Evolutionary conservation across 2,797 vertebrate species (phyloP), one percentile per base, ranked within the genome.

Genomic region (Clarias fuscus): DNA sequence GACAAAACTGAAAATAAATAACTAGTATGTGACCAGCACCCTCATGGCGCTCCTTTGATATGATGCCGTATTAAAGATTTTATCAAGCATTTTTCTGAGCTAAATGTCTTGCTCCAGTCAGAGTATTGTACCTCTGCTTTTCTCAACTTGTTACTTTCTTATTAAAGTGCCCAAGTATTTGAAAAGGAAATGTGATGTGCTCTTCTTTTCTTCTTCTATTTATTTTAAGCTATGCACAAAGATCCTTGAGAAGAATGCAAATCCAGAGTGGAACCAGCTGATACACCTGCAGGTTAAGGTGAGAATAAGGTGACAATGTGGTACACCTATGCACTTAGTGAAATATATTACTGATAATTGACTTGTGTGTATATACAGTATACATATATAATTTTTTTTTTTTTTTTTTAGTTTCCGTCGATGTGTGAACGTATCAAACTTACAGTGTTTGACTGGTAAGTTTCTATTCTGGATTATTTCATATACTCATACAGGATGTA

Each of bases 371-470:
- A 33, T 33, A 33, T 33, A 33, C 33, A 33, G 33, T 33, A 33
- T 33, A 33, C 33, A 33, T 2, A 33, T 33, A 91, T 59, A 7
- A 58, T 15, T 37, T n/a, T 81, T 15, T 43, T 2, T 81, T 15
- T 43, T 2, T 88, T 86, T 83, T 90, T 93, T 61, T 92, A 99
- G 98, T 99, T 99, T 90, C 98, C 98, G 20, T 99, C 98, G 0
- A 95, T 99, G 96, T 99, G 98, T 94, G 98, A 99, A 92, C 96
- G 96, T 84, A 95, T 99, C 95, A 98, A 96, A 88, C 91, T 99
- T 90, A 97, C 97, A 0, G 86, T 98, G 30, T 96, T 95, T 92
- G 98, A 99, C 90, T 99, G 98, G 98, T 99, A 91, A 96, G 97
- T 96, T 61, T 59, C 13, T 80, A 24, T 62, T 64, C 22, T 79